Evolutionary conservation across 2,113 vertebrate genomes (phyloP), one percentile per base, ranked within the genome.

Genomic region (Tylochromis polylepis): DNA sequence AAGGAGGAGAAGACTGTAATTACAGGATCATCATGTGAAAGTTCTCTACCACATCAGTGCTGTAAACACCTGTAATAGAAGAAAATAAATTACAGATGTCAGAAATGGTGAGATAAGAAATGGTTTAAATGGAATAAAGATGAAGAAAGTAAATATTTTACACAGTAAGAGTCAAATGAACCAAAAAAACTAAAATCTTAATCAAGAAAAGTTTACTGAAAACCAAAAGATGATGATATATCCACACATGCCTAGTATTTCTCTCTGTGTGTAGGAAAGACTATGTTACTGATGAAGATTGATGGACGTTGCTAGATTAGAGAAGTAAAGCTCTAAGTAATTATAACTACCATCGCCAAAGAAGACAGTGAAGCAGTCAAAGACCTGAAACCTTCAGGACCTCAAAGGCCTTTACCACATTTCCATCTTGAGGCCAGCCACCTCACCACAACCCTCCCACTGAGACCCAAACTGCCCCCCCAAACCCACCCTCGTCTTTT

Each of bases 401-500:
- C 88, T 87, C 29, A 51, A 87, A 91, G 89, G 89, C 79, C 86
- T 88, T 87, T 11, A 85, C 88, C 89, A 80, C 87, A 85, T 82
- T 84, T 85, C 8, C 6, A 77, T 90, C 87, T 84, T 60, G 59
- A 85, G 51, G 70, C 77, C 79, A 83, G 55, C 81, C 86, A 87
- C 77, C 86, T 88, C 72, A 88, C 77, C 90, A 79, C 84, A 92
- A 84, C 49, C 88, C 83, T 89, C 88, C 91, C 89, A 87, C n/a
- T 82, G 86, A 92, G 87, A 87, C 90, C 89, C 81, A 67, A 83
- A 89, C 57, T 70, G 58, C 85, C 86, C 92, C 92, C 62, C 34
- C 24, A 83, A 89, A 89, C 27, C 88, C 88, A 72, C 87, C 90
- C 88, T 90, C 62, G 67, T 90, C 78, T 92, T 93, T 86, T 82